Conservation (phyloP, 2,113 vertebrate genomes). For the Paramormyrops kingsleyae region DNA sequence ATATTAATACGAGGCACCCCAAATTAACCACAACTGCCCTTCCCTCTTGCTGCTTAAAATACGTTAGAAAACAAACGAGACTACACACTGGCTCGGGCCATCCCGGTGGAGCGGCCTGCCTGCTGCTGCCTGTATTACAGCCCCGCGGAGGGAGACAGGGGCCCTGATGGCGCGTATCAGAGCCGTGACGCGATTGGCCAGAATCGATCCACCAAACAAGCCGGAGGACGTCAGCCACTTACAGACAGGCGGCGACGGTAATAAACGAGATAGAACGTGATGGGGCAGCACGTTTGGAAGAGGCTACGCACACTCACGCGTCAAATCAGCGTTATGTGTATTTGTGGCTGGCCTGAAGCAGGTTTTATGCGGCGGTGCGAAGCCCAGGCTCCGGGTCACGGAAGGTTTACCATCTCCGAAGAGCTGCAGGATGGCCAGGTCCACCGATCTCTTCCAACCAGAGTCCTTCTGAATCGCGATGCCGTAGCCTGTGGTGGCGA, state of each 20-base stretch:
- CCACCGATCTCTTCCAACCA: slow-evolving; percentile 93
- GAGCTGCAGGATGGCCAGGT: slow-evolving; percentile 93
- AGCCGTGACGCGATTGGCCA: not conserved
- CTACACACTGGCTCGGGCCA: not conserved
- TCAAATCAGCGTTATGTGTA: not conserved
- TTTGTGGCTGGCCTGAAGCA: not conserved
- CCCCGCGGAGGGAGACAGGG: not conserved
- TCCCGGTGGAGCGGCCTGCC: not conserved
- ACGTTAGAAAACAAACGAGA: not conserved
- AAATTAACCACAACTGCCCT: not conserved
- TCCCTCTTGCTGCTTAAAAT: not conserved
- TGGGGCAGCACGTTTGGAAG: not conserved
- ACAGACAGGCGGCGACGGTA: not conserved
- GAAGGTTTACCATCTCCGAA: slow-evolving; percentile 87
- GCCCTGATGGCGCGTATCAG: not conserved
- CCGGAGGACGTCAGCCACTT: not conserved
- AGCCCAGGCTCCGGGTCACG: not conserved
- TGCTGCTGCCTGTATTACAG: not conserved
- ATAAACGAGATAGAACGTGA: not conserved
- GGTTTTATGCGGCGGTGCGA: not conserved
- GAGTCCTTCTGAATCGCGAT: slow-evolving; percentile 98
- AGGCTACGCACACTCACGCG: not conserved
- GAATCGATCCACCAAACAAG: not conserved
- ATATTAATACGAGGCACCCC: not conserved
- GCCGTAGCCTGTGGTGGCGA: slow-evolving; percentile 94